Percentiles rank a stretch among this genome's conserved stretches.
These are phyloP conservation scores for Ptilodon capucinus DNA, from an alignment of 2,888 invertebrate genomes.

Conservation along the genomic window DNA sequence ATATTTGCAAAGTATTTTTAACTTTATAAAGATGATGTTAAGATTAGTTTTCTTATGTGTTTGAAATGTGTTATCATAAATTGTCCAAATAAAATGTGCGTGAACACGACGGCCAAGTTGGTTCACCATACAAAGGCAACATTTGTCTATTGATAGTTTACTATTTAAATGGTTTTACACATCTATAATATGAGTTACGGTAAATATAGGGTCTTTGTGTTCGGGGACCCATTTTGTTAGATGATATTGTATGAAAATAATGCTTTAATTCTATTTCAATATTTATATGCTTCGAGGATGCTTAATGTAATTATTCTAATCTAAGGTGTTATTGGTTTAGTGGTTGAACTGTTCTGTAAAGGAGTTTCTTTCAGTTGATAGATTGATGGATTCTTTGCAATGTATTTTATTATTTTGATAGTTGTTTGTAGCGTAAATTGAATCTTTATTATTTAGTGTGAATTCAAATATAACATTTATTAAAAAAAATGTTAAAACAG, in stretches of 20 bases:
- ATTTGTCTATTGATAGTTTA: conserved; percentile 77
- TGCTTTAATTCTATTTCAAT: conserved; percentile 77
- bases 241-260: conserved; percentile 78
- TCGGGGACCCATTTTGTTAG: conserved; percentile 68
- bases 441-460: too few species aligned
- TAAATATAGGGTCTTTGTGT: conserved; percentile 73
- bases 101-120: conserved; percentile 79
- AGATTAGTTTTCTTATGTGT: conserved; percentile 24
- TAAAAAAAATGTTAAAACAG: too few species aligned
- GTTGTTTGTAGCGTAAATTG: too few species aligned
- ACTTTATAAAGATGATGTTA: conserved; percentile 5
- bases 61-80: conserved; percentile 39
- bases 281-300: conserved; percentile 62
- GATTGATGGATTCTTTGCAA: too few species aligned
- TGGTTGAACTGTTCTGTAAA: neutral
- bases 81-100: conserved; percentile 74
- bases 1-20: conserved; percentile 12
- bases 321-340: conserved; percentile 30
- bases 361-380: too few species aligned
- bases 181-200: conserved; percentile 79
- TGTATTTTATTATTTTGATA: too few species aligned
- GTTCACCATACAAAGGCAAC: conserved; percentile 80
- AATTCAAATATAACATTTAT: too few species aligned
- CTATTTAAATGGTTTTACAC: conserved; percentile 82
- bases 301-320: conserved; percentile 37